Evolutionary conservation across 2,888 invertebrate species (phyloP).

Genomic region (Drosophila atripex): DNA sequence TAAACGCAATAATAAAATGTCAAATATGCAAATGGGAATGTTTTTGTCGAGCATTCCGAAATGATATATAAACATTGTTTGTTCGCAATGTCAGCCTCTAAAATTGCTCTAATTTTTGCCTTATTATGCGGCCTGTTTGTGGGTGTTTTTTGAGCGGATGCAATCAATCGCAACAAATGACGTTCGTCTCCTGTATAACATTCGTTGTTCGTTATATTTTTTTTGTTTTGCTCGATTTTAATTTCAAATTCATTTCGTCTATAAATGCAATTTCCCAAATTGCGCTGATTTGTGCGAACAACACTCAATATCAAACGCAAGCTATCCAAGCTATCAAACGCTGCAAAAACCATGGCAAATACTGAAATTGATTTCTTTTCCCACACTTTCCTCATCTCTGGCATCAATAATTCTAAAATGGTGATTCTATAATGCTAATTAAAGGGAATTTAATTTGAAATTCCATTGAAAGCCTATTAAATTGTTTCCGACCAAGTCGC

Average conservation of each 20-base stretch:
- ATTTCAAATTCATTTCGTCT: conserved; percentile 54
- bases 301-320: background rate
- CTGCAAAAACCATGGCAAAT: conserved; percentile 44
- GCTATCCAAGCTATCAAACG: conserved; percentile 20
- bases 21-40: conserved; percentile 41
- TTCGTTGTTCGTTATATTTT: conserved; percentile 21
- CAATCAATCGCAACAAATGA: conserved; percentile 34
- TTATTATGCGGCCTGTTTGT: conserved; percentile 33
- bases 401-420: conserved; percentile 44
- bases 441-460: conserved; percentile 62
- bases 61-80: conserved; percentile 45
- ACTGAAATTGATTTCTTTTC: conserved; percentile 56
- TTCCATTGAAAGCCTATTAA: conserved; percentile 46
- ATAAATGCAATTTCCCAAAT: conserved; percentile 70
- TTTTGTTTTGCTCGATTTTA: conserved; percentile 42
- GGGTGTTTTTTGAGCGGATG: conserved; percentile 9
- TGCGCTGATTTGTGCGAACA: conserved; percentile 61
- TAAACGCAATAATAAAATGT: conserved; percentile 9
- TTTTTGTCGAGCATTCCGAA: conserved; percentile 9
- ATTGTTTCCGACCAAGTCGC: conserved; percentile 52
- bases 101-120: conserved; percentile 50
- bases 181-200: conserved; percentile 31
- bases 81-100: conserved; percentile 15
- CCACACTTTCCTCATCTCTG: conserved; percentile 6
- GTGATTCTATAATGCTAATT: conserved; percentile 63